phyloP scores from a whole-genome alignment of 2,888 invertebrate species.

The Oegoconia quadripuncta region DNA sequence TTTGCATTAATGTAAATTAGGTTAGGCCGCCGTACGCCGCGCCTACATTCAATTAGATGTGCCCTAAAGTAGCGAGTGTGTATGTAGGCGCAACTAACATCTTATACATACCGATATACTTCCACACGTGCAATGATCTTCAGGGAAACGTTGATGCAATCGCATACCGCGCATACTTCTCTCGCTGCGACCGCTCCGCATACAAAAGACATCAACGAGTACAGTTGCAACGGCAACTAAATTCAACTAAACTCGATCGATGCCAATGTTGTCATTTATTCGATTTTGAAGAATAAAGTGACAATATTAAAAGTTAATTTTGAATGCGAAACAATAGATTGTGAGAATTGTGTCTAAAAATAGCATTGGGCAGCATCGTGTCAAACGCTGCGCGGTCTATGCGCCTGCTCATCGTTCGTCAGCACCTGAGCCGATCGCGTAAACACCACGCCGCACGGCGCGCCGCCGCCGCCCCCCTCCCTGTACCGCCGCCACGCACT shows the following conservation, averaged over 20 bases:
- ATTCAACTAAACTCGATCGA: no score
- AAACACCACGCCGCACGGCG: conserved; percentile 54
- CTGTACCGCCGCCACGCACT: conserved; percentile 24
- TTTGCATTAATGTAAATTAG: conserved; percentile 80
- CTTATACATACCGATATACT: conserved; percentile 47
- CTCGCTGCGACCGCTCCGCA: neutral
- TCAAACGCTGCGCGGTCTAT: conserved; percentile 56
- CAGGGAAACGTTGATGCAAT: conserved; percentile 38
- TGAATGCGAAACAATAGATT: conserved; percentile 34
- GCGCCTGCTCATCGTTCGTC: conserved; percentile 46
- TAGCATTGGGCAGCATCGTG: conserved; percentile 50
- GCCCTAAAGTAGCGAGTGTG: conserved; percentile 68
- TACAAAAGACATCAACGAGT: conserved; percentile 17
- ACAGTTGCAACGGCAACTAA: neutral
- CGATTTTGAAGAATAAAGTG: neutral
- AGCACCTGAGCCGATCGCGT: conserved; percentile 55
- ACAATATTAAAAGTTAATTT: neutral
- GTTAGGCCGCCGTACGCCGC: conserved; percentile 65
- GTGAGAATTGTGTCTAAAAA: conserved; percentile 43
- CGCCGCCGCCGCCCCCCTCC: conserved; percentile 14
- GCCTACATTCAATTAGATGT: conserved; percentile 76
- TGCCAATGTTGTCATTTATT: no score
- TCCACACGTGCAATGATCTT: conserved; percentile 46
- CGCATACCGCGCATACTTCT: conserved; percentile 31
- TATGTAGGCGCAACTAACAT: conserved; percentile 58